Percentiles rank a stretch among this genome's conserved stretches.
These are phyloP conservation scores for Amphiprion clarkii DNA, from an alignment of 2,797 vertebrate genomes.

Conservation along the genomic window DNA sequence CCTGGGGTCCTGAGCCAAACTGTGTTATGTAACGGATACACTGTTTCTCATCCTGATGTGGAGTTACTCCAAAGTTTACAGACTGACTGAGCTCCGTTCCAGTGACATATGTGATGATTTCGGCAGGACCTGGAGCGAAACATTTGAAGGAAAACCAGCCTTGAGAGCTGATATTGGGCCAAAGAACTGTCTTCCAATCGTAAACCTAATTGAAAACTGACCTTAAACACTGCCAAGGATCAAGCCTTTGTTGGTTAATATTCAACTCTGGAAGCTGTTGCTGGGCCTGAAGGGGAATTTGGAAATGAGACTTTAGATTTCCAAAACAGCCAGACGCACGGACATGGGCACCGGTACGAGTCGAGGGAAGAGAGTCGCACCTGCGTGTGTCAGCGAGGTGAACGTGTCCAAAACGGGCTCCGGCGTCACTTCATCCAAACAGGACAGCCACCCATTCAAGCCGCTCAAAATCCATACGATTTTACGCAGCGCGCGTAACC, in stretches of 20 bases:
- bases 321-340: not conserved
- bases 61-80: slow-evolving; percentile 48
- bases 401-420: slow-evolving; percentile 35
- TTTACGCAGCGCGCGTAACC: slow-evolving; percentile 61
- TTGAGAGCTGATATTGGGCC: not conserved
- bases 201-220: slow-evolving; percentile 37
- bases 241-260: slow-evolving; percentile 45
- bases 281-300: slow-evolving; percentile 12
- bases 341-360: slow-evolving; percentile 83
- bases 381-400: slow-evolving; percentile 70
- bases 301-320: slow-evolving; percentile 45
- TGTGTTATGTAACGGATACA: slow-evolving; percentile 77
- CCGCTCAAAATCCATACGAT: slow-evolving; percentile 42
- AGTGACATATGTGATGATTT: slow-evolving; percentile 11
- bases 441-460: slow-evolving; percentile 47
- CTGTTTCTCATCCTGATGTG: slow-evolving; percentile 59
- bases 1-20: slow-evolving; percentile 66
- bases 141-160: not conserved
- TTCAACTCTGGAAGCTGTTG: slow-evolving; percentile 24
- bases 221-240: slow-evolving; percentile 32
- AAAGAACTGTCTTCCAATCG: not conserved
- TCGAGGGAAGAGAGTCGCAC: slow-evolving; percentile 83
- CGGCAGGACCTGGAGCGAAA: not conserved
- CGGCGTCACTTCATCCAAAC: slow-evolving; percentile 37
- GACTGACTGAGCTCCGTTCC: slow-evolving; percentile 1